Percentiles rank a stretch among this genome's conserved stretches.
Conservation (phyloP, 2,888 invertebrate species). For the Drosophila incognita region DNA sequence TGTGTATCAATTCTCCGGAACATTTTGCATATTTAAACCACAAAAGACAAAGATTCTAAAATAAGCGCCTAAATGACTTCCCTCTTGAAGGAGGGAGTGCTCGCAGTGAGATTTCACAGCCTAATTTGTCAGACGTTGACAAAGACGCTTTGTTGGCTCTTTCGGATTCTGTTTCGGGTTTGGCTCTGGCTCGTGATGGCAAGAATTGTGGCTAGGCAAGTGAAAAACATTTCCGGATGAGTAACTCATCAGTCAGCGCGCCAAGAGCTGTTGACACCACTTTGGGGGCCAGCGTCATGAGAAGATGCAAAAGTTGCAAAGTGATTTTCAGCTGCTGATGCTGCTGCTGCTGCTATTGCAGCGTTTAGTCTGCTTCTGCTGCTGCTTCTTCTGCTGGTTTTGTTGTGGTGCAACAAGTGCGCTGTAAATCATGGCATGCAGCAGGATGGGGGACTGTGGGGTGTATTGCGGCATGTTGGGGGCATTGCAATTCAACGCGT, state of each 20-base stretch:
- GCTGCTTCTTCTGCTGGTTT: conserved; percentile 5
- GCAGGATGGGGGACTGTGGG: neutral
- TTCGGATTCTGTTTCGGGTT: conserved; percentile 35
- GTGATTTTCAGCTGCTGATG: conserved; percentile 68
- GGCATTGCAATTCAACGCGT: conserved; percentile 58
- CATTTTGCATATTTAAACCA: conserved; percentile 16
- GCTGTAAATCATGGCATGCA: conserved; percentile 64
- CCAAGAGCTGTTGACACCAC: conserved; percentile 80
- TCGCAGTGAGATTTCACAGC: conserved; percentile 57
- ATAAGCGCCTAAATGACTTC: conserved; percentile 22
- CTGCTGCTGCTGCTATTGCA: conserved; percentile 18
- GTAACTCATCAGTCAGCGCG: conserved; percentile 78
- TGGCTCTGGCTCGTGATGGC: conserved; percentile 3
- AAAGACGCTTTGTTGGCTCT: conserved; percentile 76
- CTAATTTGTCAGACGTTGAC: conserved; percentile 80
- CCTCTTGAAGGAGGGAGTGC: neutral
- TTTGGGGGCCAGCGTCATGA: conserved; percentile 78
- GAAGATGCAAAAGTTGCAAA: conserved; percentile 80
- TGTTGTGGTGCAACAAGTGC: conserved; percentile 74
- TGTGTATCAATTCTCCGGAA: neutral
- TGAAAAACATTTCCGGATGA: conserved; percentile 82
- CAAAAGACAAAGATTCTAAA: conserved; percentile 20
- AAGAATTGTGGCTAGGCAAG: conserved; percentile 56
- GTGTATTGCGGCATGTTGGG: conserved; percentile 24
- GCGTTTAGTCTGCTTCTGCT: conserved; percentile 17